Conservation (phyloP, 2,888 invertebrate genomes). For the Pegoplata infirma region DNA sequence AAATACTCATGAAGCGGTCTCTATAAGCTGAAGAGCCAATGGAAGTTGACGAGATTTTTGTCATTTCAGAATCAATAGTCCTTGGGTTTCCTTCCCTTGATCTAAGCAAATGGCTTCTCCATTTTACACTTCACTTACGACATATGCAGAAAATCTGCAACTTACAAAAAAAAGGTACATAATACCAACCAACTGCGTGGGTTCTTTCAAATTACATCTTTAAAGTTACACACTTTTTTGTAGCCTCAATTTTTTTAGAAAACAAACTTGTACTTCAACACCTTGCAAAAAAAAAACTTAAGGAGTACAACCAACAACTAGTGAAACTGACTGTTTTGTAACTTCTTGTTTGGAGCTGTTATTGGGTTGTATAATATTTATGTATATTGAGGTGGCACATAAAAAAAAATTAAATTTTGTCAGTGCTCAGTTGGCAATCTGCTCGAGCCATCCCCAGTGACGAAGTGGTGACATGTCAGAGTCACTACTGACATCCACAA, state of each 20-base stretch:
- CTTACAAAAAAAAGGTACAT: slow-evolving; percentile 11
- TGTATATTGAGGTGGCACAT: not conserved
- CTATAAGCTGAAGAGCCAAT: too few species aligned
- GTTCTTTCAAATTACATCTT: slow-evolving; percentile 52
- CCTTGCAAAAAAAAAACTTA: slow-evolving; percentile 48
- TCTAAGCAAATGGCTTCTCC: too few species aligned
- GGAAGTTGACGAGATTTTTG: too few species aligned
- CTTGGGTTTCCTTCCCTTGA: slow-evolving; percentile 16
- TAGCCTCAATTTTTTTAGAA: not conserved
- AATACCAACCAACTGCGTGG: slow-evolving; percentile 42
- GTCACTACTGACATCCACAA: too few species aligned
- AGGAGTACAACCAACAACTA: slow-evolving; percentile 6
- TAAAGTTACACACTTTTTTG: slow-evolving; percentile 40
- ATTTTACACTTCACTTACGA: slow-evolving; percentile 44
- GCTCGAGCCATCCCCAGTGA: too few species aligned
- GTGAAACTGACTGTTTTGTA: slow-evolving; percentile 35
- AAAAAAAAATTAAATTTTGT: too few species aligned
- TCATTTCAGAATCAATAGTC: too few species aligned
- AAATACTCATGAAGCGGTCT: too few species aligned
- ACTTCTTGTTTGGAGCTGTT: slow-evolving; percentile 21
- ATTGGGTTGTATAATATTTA: not conserved
- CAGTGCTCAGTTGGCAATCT: too few species aligned
- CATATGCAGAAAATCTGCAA: slow-evolving; percentile 31
- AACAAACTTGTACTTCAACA: slow-evolving; percentile 55
- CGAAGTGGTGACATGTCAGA: too few species aligned